Evolutionary conservation across 2,888 invertebrate genomes (phyloP).

Genomic region (Drosophila flavopinicola): DNA sequence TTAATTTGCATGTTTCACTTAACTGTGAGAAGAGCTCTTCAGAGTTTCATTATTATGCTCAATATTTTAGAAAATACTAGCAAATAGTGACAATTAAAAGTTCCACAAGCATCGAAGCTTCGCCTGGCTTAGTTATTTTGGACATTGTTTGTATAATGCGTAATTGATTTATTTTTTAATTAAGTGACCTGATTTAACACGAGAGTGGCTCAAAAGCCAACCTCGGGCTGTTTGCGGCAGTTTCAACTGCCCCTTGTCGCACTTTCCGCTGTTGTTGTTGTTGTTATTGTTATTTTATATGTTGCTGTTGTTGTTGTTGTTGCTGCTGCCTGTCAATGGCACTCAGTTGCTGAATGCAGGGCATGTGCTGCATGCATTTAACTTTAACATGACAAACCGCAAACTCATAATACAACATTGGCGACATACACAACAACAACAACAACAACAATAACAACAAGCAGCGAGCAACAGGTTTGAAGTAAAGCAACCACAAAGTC

Average conservation of each 20-base stretch:
- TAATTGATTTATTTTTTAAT: conserved; percentile 34
- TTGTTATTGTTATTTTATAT: conserved; percentile 31
- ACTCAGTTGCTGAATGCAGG: conserved; percentile 77
- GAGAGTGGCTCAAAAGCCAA: conserved; percentile 58
- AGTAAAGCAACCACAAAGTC: conserved; percentile 63
- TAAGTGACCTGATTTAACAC: conserved; percentile 72
- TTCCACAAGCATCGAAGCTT: no score
- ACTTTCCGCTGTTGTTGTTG: conserved; percentile 38
- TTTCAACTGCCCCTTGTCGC: conserved; percentile 37
- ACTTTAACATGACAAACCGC: conserved; percentile 80
- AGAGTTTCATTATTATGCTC: no score
- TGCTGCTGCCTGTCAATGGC: conserved; percentile 70
- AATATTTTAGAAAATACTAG: no score
- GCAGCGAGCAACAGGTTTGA: conserved; percentile 65
- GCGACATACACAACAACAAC: conserved; percentile 64
- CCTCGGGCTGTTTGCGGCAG: conserved; percentile 41
- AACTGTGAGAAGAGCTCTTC: no score
- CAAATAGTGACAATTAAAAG: no score
- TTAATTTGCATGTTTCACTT: no score
- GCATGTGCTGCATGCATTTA: conserved; percentile 79
- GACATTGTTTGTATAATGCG: no score
- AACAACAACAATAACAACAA: conserved; percentile 32
- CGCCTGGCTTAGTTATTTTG: no score
- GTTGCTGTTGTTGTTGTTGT: conserved; percentile 34
- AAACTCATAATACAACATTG: conserved; percentile 75